Base-by-base conservation (phyloP, 2,888 invertebrate species). In the Sphaerophoria taeniata region DNA sequence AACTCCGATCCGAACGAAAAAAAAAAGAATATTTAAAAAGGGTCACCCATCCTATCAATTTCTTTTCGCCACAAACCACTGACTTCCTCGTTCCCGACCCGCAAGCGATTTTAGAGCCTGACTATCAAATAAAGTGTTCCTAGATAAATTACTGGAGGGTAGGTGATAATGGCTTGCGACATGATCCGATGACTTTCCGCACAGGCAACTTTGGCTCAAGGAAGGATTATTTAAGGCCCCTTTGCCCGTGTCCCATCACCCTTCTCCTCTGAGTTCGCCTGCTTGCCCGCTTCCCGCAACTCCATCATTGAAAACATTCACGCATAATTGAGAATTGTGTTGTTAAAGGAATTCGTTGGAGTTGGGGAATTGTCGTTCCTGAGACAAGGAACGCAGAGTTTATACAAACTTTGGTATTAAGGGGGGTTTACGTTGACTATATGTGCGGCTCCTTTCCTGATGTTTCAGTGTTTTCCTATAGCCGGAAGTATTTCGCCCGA, bases 131-230 rank as follows among this genome's bases (percentile, higher is more conserved):
- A 74, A 83, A 74, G 58, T 70, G 69, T 65, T 75, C 74, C 55
- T 67, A 73, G 73, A 85, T 85, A 85, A 80, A 85, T 85, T 85
- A 80, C 76, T 76, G 80, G 51, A 80, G 84, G 84, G 84, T 85
- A 85, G 84, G 84, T 80, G 84, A 85, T 85, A 85, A 85, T 85
- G 80, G 76, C 47, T 76, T 76, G 76, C 76, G 84, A 85, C 80
- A 80, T 75, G 84, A 85, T 85, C 80, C 80, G 80, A 69, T 76
- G 76, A 85, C 80, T 80, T 80, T 76, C 60, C 84, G 49, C 75
- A 63, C 63, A 73, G 71, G 47, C 69, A 69, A 36, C 16, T 55
- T 53, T 75, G 51, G 51, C 51, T 70, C 73, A 78, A 74, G 75
- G 79, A 85, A 85, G 80, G 84, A 84, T 85, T 85, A 85, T 80